Evolutionary conservation across 1,140 invertebrate genomes (phyloP), one percentile per base, ranked within the genome.

Genomic region (Drosophila ercepeae): DNA sequence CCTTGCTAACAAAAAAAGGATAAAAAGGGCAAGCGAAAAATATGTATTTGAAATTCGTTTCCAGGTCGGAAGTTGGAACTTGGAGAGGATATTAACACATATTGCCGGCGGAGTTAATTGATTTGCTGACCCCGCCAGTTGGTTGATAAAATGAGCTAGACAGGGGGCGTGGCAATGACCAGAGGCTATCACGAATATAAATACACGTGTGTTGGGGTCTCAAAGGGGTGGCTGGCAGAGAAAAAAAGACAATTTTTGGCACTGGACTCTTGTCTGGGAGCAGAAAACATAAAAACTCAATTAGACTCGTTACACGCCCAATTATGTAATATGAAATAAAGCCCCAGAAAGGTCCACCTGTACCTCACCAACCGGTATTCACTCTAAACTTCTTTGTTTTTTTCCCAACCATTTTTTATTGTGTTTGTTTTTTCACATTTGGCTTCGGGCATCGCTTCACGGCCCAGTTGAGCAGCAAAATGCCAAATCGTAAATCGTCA

Each of bases 231-330:
- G 57, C 60, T 46, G 11, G 16, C 5, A 49, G 8, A 39, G 13
- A 16, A 39, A 69, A 32, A 59, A 44, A 14, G 50, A 44, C 32
- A 45, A 32, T 55, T 60, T 58, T 58, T 59, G 42, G 29, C 9
- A 32, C 16, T 34, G 69, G 58, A 63, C 69, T 48, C 61, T 51
- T 72, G 49, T 53, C 57, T 71, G 55, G 55, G 48, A 60, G 19
- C 27, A 52, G 45, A 72, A 32, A 88, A 90, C 89, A 90, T 90
- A 88, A 90, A 90, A 90, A 90, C 89, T 90, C 89, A 90, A 90
- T 90, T 90, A 90, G 84, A 90, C 89, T 90, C 78, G 89, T 90
- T 90, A 89, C 81, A 90, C 89, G 89, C 84, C 89, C 89, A 90
- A 90, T 90, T 90, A 90, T 82, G 82, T 88, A 88, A 88, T 88